A percentile compares a stretch with the other conserved stretches of the same genome.
Conservation (phyloP, 2,888 invertebrate species). For the Iphiclides podalirius region DNA sequence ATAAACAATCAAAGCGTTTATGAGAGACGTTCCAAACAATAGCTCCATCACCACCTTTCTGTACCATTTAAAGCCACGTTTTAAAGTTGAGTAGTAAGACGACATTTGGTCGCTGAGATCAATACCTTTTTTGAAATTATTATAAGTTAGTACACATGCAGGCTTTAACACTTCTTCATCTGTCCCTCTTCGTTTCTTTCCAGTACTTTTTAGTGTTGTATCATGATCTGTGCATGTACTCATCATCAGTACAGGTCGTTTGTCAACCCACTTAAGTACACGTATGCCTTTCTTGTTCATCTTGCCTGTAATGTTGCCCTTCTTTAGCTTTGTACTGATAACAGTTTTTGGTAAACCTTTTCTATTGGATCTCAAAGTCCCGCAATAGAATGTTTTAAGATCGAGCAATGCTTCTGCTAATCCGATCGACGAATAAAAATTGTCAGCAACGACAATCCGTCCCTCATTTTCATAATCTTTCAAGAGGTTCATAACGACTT, state of each 20-base stretch:
- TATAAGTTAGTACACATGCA: not conserved
- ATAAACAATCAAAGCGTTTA: constrained; percentile 25
- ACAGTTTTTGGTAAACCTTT: not conserved
- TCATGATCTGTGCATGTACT: constrained; percentile 24
- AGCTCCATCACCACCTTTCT: constrained; percentile 15
- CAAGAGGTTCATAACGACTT: constrained; percentile 1
- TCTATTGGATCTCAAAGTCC: not conserved
- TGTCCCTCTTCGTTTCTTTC: not conserved
- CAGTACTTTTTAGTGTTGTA: constrained; percentile 4
- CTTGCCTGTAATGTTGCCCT: constrained; percentile 7
- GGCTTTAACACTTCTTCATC: not conserved
- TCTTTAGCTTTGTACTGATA: not conserved
- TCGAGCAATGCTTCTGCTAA: not conserved
- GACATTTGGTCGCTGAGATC: constrained; percentile 1
- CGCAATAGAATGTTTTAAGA: constrained; percentile 4
- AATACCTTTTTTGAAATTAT: not conserved
- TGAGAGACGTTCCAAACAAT: constrained; percentile 28
- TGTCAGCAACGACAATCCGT: constrained; percentile 2
- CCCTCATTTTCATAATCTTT: not conserved
- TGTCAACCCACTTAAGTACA: constrained; percentile 29
- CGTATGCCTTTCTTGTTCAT: constrained; percentile 26
- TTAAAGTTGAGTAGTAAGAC: not conserved
- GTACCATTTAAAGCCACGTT: not conserved
- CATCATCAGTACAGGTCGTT: constrained; percentile 26
- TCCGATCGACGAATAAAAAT: not conserved